phyloP scores from a whole-genome alignment of 2,797 vertebrate species.

The Moxostoma hubbsi region DNA sequence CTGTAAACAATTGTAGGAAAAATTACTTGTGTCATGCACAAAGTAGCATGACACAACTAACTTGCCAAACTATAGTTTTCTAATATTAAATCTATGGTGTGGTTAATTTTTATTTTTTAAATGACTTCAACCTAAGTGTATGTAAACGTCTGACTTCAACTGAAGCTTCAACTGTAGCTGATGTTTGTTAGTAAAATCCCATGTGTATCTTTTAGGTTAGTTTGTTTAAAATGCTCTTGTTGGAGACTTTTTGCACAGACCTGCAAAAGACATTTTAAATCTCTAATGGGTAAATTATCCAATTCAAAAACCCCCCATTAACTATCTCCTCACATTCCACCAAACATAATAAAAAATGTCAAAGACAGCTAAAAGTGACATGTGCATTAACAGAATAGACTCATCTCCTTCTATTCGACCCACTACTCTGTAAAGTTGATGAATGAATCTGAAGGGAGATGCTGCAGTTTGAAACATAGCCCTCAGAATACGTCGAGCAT shows the following conservation, averaged over 20 bases:
- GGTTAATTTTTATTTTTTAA: too few species aligned
- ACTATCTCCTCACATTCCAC: not conserved
- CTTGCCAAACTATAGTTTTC: too few species aligned
- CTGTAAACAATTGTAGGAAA: too few species aligned
- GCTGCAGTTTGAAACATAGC: constrained; percentile 43
- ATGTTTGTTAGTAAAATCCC: constrained; percentile 3
- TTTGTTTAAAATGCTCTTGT: not conserved
- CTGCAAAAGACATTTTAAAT: not conserved
- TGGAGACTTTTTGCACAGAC: not conserved
- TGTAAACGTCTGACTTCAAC: too few species aligned
- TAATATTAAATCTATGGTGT: too few species aligned
- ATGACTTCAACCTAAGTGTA: too few species aligned
- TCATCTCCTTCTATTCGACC: constrained; percentile 34
- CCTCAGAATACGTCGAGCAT: constrained; percentile 52
- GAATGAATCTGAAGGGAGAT: constrained; percentile 53
- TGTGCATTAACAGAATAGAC: constrained; percentile 18
- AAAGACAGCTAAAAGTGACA: constrained; percentile 9
- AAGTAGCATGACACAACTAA: too few species aligned
- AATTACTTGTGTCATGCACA: too few species aligned
- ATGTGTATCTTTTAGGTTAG: too few species aligned
- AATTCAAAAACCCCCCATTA: not conserved
- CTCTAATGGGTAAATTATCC: not conserved
- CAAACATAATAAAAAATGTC: constrained; percentile 44
- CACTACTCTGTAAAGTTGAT: constrained; percentile 40
- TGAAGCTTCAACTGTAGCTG: not conserved